A percentile compares a stretch with the other conserved stretches of the same genome.
Evolutionary conservation across 2,888 invertebrate genomes (phyloP).

Genomic region (Meloe dianella): DNA sequence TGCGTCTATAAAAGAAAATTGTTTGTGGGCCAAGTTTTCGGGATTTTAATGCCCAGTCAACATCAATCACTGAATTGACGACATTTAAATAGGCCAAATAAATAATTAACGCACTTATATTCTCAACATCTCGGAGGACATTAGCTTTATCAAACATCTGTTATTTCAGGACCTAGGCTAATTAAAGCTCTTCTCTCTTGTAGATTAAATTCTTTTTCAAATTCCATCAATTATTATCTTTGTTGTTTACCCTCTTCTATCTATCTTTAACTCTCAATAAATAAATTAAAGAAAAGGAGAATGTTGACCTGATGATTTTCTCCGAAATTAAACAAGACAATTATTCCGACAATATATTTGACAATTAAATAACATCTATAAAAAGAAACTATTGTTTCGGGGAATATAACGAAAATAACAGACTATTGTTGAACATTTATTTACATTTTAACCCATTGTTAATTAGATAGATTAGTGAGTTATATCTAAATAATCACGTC

Average conservation of each 20-base stretch:
- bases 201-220: background rate
- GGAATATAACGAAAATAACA: background rate
- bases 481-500: background rate
- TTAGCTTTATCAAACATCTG: background rate
- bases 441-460: background rate
- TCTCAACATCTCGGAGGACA: background rate
- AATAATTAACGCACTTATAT: background rate
- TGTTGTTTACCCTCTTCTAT: too few relatives aligned
- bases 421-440: background rate
- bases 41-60: too few relatives aligned
- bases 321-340: background rate
- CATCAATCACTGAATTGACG: too few relatives aligned
- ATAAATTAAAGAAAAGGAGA: background rate
- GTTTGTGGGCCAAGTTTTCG: too few relatives aligned
- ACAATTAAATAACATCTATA: background rate
- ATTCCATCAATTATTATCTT: too few relatives aligned
- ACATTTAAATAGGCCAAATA: background rate
- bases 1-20: too few relatives aligned
- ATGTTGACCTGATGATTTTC: background rate
- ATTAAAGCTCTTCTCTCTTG: background rate
- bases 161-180: constrained; percentile 2
- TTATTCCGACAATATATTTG: background rate
- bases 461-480: background rate
- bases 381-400: background rate
- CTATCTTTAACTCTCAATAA: background rate